phyloP scores from a whole-genome alignment of 92 coral and sea anemone species.

The Bergia puertoricense region DNA sequence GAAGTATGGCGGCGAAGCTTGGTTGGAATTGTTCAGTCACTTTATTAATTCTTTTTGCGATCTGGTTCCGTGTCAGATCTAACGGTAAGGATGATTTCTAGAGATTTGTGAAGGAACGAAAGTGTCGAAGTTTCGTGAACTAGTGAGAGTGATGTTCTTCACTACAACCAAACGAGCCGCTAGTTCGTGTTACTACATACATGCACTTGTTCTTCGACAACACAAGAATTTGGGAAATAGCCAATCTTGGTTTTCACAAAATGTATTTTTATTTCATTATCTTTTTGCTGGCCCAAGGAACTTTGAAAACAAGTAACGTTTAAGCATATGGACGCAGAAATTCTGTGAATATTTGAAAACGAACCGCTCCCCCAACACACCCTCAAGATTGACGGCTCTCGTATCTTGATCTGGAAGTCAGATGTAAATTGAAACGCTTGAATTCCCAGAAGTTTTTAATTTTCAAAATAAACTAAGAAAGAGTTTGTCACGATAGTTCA shows the following conservation, averaged over 20 bases:
- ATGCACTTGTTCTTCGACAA: neutral
- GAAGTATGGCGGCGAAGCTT: conserved; percentile 24
- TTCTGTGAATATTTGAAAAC: conserved; percentile 16
- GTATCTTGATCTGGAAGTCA: neutral
- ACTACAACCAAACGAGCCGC: neutral
- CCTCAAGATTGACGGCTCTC: conserved; percentile 15
- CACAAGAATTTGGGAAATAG: neutral
- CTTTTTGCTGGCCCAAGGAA: neutral
- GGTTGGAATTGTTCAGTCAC: conserved; percentile 10
- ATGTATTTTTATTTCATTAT: neutral
- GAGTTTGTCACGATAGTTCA: neutral
- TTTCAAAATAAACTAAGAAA: neutral
- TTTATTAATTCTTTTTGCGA: neutral
- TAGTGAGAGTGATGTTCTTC: neutral
- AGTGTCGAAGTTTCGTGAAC: neutral
- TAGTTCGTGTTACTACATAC: neutral
- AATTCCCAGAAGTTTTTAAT: neutral
- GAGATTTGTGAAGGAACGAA: neutral
- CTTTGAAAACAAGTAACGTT: neutral
- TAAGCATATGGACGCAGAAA: conserved; percentile 2
- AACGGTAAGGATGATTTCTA: conserved; percentile 3
- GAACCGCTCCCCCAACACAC: conserved; percentile 19
- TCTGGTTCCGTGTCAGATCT: conserved; percentile 11
- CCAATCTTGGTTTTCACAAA: neutral
- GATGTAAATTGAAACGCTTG: neutral